phyloP scores from a whole-genome alignment of 2,113 vertebrate species.

The Pelvicachromis taeniatus region DNA sequence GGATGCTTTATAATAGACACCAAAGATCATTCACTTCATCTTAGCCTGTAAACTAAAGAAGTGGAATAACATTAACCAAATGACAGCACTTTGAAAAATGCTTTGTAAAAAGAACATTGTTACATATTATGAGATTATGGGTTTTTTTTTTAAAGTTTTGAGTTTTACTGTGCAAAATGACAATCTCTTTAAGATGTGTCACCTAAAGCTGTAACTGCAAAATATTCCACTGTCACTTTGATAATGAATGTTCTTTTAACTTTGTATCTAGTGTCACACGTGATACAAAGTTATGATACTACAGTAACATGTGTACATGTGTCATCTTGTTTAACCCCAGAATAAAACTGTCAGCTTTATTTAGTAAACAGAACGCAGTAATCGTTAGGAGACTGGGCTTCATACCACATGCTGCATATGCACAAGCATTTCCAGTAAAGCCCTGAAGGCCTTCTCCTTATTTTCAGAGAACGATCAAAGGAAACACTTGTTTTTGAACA shows the following conservation, averaged over 20 bases:
- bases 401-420: neutral
- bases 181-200: neutral
- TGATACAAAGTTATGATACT: no score
- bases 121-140: slow-evolving; percentile 13
- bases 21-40: neutral
- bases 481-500: slow-evolving; percentile 36
- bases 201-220: neutral
- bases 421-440: slow-evolving; percentile 17
- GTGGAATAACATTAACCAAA: neutral
- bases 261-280: neutral
- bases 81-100: slow-evolving; percentile 50
- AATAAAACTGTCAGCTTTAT: neutral
- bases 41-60: neutral
- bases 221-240: neutral
- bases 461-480: slow-evolving; percentile 29
- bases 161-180: neutral
- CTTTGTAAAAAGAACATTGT: slow-evolving; percentile 1
- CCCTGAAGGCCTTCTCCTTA: slow-evolving; percentile 16
- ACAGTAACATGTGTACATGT: neutral
- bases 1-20: neutral
- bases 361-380: neutral
- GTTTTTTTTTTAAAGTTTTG: neutral
- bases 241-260: neutral
- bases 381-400: neutral
- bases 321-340: neutral